phyloP scores from a whole-genome alignment of 2,113 vertebrate genomes.

The Loxodonta africana region DNA sequence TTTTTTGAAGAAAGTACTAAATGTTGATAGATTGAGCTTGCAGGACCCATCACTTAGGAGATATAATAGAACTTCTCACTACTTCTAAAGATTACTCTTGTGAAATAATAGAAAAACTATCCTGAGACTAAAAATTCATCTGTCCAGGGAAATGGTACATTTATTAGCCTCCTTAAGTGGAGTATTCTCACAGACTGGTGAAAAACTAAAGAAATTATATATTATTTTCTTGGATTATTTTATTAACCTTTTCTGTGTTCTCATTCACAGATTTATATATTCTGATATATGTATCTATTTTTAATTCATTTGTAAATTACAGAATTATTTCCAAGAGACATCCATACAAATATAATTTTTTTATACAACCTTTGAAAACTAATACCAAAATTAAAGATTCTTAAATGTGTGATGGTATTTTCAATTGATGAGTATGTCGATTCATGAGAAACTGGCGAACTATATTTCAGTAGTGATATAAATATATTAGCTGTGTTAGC shows the following conservation, averaged over 20 bases:
- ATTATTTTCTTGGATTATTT: slow-evolving; percentile 11
- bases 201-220: not conserved
- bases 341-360: not conserved
- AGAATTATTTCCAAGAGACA: slow-evolving; percentile 38
- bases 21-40: not conserved
- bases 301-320: slow-evolving; percentile 15
- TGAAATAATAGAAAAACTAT: slow-evolving; percentile 15
- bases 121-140: not conserved
- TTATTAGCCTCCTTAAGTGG: not conserved
- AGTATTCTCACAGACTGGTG: not conserved
- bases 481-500: not conserved
- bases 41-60: not conserved
- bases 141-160: not conserved
- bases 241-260: not conserved
- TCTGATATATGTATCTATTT: not conserved
- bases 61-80: not conserved
- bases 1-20: not conserved
- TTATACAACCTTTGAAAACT: not conserved
- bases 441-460: not conserved
- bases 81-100: slow-evolving; percentile 19
- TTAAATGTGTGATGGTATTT: not conserved
- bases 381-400: not conserved
- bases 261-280: not conserved
- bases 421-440: not conserved
- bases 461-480: not conserved